Evolutionary conservation across 2,797 vertebrate species (phyloP).

Genomic region (Cynodonichthys magdalenae): DNA sequence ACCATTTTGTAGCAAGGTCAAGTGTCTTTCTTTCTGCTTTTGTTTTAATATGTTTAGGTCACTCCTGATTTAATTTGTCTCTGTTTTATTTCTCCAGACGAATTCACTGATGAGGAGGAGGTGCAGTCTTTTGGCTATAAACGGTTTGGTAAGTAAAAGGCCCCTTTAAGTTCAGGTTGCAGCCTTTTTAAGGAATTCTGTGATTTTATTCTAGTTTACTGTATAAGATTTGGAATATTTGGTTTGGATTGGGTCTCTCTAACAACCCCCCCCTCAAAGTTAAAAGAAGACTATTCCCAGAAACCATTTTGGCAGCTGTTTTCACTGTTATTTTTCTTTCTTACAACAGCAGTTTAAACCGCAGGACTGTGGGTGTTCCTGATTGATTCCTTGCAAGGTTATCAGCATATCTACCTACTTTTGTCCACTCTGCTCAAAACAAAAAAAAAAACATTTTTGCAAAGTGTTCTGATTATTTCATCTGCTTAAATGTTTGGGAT

Average conservation of each 20-base stretch:
- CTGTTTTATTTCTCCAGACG: slow-evolving; percentile 83
- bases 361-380: slow-evolving; percentile 59
- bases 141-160: slow-evolving; percentile 92
- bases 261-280: slow-evolving; percentile 24
- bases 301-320: slow-evolving; percentile 51
- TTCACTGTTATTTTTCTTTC: slow-evolving; percentile 31
- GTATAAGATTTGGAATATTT: slow-evolving; percentile 21
- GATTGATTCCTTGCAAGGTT: slow-evolving; percentile 37
- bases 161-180: slow-evolving; percentile 17
- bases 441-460: neutral
- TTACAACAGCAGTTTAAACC: slow-evolving; percentile 26
- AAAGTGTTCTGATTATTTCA: slow-evolving; percentile 14
- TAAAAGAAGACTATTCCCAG: slow-evolving; percentile 42
- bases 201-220: slow-evolving; percentile 15
- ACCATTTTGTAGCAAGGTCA: too few species aligned
- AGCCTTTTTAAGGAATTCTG: slow-evolving; percentile 9
- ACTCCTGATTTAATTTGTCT: slow-evolving; percentile 7
- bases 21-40: neutral
- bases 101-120: slow-evolving; percentile 97
- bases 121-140: slow-evolving; percentile 99
- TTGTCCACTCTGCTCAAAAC: slow-evolving; percentile 15
- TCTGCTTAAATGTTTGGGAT: slow-evolving; percentile 1
- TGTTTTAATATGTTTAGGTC: neutral
- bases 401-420: slow-evolving; percentile 29
- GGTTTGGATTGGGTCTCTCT: slow-evolving; percentile 20